Percentiles rank a stretch among this genome's conserved stretches.
Conservation (phyloP, 2,797 vertebrate genomes). For the Muscicapa comitata region DNA sequence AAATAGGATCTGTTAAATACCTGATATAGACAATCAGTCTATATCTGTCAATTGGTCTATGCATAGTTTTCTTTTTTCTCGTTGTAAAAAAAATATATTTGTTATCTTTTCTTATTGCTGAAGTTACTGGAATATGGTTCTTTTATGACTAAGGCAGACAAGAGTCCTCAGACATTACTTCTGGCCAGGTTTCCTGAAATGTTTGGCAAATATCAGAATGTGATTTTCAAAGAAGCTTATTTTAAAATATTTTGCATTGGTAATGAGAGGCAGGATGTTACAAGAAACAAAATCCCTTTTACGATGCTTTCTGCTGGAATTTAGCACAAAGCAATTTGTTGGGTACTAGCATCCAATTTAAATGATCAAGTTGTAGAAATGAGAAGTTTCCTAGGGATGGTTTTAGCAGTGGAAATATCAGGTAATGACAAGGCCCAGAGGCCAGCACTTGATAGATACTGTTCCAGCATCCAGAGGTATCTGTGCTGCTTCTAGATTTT, state of each 20-base stretch:
- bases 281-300: neutral
- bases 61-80: neutral
- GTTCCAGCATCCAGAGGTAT: neutral
- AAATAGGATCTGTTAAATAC: neutral
- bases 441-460: neutral
- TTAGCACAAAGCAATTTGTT: neutral
- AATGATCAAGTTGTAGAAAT: slow-evolving; percentile 9
- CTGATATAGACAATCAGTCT: neutral
- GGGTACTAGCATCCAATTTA: neutral
- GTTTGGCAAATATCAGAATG: neutral
- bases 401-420: neutral
- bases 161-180: neutral
- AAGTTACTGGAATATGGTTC: neutral
- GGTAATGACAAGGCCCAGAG: neutral
- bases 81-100: neutral
- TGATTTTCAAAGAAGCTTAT: neutral
- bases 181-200: neutral
- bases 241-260: neutral
- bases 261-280: neutral
- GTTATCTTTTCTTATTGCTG: neutral
- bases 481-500: slow-evolving; percentile 10
- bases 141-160: neutral
- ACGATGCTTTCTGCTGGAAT: neutral
- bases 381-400: neutral
- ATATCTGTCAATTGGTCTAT: neutral